phyloP scores from a whole-genome alignment of 2,888 invertebrate genomes.

The Stenichneumon culpator region DNA sequence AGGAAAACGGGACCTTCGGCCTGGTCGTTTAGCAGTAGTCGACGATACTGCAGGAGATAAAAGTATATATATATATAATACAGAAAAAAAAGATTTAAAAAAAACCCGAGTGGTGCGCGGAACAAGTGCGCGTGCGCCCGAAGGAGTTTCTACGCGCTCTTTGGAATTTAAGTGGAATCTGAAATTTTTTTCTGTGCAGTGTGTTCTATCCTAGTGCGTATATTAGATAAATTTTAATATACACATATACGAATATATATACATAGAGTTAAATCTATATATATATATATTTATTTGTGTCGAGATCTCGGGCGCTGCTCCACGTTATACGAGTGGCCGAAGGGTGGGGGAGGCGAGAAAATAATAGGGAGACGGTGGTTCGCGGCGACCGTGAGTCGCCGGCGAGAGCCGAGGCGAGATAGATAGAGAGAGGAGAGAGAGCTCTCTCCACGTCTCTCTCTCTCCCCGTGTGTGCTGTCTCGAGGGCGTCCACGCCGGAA shows the following conservation, averaged over 20 bases:
- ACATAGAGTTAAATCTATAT: background rate
- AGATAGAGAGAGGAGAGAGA: background rate
- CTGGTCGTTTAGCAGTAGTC: conserved; percentile 40
- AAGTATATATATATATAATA: background rate
- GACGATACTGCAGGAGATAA: conserved; percentile 56
- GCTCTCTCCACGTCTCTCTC: background rate
- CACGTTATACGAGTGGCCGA: conserved; percentile 4
- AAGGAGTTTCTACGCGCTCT: background rate
- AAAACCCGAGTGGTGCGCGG: conserved; percentile 12
- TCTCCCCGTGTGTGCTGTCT: conserved; percentile 46
- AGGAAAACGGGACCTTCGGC: conserved; percentile 49
- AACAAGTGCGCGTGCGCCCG: conserved; percentile 15
- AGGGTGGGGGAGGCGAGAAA: conserved; percentile 6
- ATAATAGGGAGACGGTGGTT: conserved; percentile 21
- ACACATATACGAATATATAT: conserved; percentile 19
- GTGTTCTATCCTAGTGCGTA: background rate
- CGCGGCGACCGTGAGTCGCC: conserved; percentile 55
- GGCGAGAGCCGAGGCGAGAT: conserved; percentile 27
- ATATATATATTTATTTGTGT: conserved; percentile 14
- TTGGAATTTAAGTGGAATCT: conserved; percentile 25
- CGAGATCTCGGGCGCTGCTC: conserved; percentile 22
- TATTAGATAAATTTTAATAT: conserved; percentile 26
- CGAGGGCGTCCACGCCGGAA: conserved; percentile 69
- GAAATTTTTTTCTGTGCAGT: conserved; percentile 4
- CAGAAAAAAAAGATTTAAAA: background rate